These are phyloP conservation scores for Gymnoscelis rufifasciata DNA, from an alignment of 2,888 invertebrate species.

Conservation along the genomic window DNA sequence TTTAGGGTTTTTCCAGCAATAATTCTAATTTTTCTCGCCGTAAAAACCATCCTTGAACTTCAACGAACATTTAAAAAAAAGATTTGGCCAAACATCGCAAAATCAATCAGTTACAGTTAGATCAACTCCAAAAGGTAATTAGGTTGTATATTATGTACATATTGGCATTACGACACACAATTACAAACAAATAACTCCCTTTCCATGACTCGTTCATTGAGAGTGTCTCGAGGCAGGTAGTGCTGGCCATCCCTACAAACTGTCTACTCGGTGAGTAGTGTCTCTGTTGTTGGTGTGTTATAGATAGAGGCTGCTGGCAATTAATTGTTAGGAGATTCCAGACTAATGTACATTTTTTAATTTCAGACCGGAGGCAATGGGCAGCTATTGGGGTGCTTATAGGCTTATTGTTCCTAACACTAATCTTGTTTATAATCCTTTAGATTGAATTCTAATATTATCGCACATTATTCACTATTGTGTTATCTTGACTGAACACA, in stretches of 20 bases:
- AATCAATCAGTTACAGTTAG: too few species aligned
- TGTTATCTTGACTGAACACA: too few species aligned
- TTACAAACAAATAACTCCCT: neutral
- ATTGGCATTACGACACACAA: neutral
- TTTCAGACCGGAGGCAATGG: constrained; percentile 97
- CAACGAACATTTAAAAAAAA: too few species aligned
- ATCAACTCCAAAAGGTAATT: constrained; percentile 7
- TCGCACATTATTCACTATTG: too few species aligned
- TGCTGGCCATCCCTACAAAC: constrained; percentile 91
- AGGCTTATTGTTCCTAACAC: constrained; percentile 90
- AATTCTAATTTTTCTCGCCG: too few species aligned
- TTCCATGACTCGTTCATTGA: constrained; percentile 82
- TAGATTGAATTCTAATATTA: constrained; percentile 43
- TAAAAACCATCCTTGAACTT: too few species aligned
- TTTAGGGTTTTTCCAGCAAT: too few species aligned
- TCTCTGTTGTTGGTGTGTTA: too few species aligned
- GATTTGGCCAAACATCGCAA: too few species aligned
- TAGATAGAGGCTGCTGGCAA: too few species aligned
- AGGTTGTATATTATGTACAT: constrained; percentile 10
- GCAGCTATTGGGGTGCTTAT: constrained; percentile 92
- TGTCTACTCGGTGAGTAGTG: constrained; percentile 81
- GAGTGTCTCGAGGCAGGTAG: constrained; percentile 87
- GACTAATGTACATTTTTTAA: too few species aligned
- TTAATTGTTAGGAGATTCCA: too few species aligned
- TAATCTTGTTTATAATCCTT: constrained; percentile 91